These are phyloP conservation scores for Oreochromis mossambicus DNA, from an alignment of 2,797 vertebrate genomes.

Conservation along the genomic window DNA sequence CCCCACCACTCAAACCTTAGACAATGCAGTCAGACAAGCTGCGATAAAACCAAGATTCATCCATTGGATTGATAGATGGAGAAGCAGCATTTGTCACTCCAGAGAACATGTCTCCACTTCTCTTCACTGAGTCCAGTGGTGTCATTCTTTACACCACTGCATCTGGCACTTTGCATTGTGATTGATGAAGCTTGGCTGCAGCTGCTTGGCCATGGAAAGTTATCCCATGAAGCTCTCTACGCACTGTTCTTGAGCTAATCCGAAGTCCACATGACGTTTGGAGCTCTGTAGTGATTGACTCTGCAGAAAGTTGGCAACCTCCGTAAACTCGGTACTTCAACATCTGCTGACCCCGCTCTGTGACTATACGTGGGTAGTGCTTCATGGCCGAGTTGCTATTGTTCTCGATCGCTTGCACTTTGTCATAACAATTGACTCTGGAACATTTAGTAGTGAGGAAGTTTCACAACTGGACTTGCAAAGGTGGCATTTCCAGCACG, in stretches of 20 bases:
- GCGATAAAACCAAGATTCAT: background rate
- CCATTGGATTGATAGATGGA: background rate
- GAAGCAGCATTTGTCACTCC: background rate
- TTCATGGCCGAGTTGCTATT: background rate
- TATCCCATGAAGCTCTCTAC: background rate
- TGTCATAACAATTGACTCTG: background rate
- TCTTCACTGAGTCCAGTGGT: background rate
- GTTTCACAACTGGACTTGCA: background rate
- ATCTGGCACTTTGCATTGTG: background rate
- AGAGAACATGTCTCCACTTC: background rate
- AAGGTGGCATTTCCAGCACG: background rate
- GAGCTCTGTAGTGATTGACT: background rate
- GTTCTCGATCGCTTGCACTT: background rate
- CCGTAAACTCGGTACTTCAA: background rate
- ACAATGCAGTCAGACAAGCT: background rate
- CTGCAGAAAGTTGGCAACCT: background rate
- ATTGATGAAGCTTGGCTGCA: background rate
- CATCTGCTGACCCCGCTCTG: background rate
- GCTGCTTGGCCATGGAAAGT: background rate
- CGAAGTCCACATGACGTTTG: background rate
- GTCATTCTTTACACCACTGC: background rate
- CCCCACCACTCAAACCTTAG: background rate
- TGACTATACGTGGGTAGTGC: background rate
- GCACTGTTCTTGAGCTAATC: background rate
- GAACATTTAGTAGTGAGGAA: background rate